These are phyloP conservation scores for Melanotaenia nigrans DNA, from an alignment of 2,797 vertebrate genomes.

Conservation along the genomic window DNA sequence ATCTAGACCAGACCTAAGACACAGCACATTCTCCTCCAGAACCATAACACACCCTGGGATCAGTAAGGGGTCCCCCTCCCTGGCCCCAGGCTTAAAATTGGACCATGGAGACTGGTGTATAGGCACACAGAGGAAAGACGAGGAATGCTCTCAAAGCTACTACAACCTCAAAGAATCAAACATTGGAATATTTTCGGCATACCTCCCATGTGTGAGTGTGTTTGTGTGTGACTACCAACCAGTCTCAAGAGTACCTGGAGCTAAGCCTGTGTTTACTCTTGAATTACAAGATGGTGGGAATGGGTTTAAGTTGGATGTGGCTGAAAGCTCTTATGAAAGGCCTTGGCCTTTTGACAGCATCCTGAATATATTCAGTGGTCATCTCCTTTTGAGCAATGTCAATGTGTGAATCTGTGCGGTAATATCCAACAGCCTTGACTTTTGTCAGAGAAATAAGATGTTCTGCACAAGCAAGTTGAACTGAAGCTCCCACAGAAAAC, in stretches of 20 bases:
- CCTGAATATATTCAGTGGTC: slow-evolving; percentile 37
- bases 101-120: slow-evolving; percentile 37
- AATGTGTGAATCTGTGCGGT: slow-evolving; percentile 45
- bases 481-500: not conserved
- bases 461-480: slow-evolving; percentile 23
- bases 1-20: slow-evolving; percentile 68
- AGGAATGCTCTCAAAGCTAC: slow-evolving; percentile 43
- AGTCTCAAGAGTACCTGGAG: slow-evolving; percentile 47
- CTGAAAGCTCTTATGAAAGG: slow-evolving; percentile 60
- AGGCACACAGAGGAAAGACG: slow-evolving; percentile 40
- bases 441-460: slow-evolving; percentile 30
- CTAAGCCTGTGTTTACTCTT: slow-evolving; percentile 53
- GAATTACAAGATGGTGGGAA: slow-evolving; percentile 51
- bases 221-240: slow-evolving; percentile 31
- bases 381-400: slow-evolving; percentile 47
- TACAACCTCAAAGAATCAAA: slow-evolving; percentile 56
- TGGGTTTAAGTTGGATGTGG: slow-evolving; percentile 62
- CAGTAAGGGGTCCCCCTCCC: slow-evolving; percentile 42
- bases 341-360: slow-evolving; percentile 41
- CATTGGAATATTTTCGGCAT: slow-evolving; percentile 49
- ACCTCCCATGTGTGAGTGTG: slow-evolving; percentile 41
- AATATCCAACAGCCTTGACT: slow-evolving; percentile 38
- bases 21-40: slow-evolving; percentile 66
- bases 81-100: slow-evolving; percentile 30
- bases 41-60: slow-evolving; percentile 69